Conservation (phyloP, 2,888 invertebrate genomes). For the Conus canariensis region DNA sequence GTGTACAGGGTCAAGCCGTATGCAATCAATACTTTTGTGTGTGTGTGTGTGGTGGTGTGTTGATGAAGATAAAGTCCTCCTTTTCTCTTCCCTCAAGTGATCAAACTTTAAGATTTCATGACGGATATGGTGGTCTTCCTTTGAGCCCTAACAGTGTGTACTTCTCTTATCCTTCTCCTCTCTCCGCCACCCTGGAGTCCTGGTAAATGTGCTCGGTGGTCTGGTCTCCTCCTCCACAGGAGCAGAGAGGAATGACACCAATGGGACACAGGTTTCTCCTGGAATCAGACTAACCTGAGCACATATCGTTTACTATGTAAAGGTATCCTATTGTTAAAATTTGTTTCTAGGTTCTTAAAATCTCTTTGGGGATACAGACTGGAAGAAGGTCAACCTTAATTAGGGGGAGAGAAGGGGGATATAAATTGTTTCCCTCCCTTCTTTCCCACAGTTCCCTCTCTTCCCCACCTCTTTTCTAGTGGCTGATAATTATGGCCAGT, state of each 20-base stretch:
- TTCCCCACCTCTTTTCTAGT: not conserved
- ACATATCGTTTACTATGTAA: constrained; percentile 65
- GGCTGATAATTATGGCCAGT: constrained; percentile 62
- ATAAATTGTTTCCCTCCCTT: not conserved
- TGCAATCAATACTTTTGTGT: too few relatives aligned
- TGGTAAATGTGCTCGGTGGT: too few relatives aligned
- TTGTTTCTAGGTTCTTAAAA: constrained; percentile 50
- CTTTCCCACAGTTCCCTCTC: not conserved
- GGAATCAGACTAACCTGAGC: constrained; percentile 51
- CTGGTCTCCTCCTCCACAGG: too few relatives aligned
- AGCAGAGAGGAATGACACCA: too few relatives aligned
- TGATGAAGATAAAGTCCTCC: too few relatives aligned
- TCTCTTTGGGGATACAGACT: constrained; percentile 49
- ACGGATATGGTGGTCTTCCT: constrained; percentile 52
- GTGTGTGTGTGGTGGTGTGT: too few relatives aligned
- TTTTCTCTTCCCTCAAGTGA: too few relatives aligned
- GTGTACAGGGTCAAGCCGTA: too few relatives aligned
- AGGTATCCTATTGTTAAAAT: constrained; percentile 70
- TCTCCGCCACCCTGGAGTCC: too few relatives aligned
- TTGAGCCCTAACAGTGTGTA: constrained; percentile 44
- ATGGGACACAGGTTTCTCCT: not conserved
- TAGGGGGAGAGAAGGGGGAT: not conserved
- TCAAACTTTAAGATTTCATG: too few relatives aligned
- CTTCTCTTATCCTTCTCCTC: not conserved
- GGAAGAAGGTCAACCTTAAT: not conserved